phyloP scores from a whole-genome alignment of 2,797 vertebrate species.

The Clarias pachynema region DNA sequence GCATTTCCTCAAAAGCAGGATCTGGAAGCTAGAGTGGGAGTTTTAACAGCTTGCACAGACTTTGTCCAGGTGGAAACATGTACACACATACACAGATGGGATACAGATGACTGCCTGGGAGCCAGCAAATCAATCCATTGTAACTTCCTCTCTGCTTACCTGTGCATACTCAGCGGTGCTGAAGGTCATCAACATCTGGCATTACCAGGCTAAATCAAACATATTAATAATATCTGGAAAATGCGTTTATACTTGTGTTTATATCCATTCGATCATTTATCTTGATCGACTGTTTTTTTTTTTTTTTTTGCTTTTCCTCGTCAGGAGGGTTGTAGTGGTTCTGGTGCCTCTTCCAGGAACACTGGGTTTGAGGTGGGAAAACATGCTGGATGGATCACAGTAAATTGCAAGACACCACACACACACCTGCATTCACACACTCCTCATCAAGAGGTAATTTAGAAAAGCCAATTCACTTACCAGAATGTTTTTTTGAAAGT shows the following conservation, averaged over 20 bases:
- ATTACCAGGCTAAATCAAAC: conserved; percentile 50
- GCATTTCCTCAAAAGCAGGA: conserved; percentile 61
- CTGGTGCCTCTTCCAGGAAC: not conserved
- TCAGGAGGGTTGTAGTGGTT: not conserved
- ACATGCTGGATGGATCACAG: not conserved
- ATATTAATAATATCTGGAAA: conserved; percentile 31
- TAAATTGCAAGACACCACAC: not conserved
- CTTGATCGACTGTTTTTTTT: too few species aligned
- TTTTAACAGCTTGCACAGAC: conserved; percentile 55
- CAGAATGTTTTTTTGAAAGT: not conserved
- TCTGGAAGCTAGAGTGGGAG: conserved; percentile 59
- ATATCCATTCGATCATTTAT: conserved; percentile 3
- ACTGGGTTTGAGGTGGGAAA: not conserved
- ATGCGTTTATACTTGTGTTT: conserved; percentile 3
- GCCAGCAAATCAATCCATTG: conserved; percentile 68
- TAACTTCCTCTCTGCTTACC: conserved; percentile 71
- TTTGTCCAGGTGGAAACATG: conserved; percentile 57
- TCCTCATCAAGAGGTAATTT: not conserved
- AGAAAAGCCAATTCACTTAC: not conserved
- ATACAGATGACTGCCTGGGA: conserved; percentile 71
- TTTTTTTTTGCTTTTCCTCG: not conserved
- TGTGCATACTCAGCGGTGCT: conserved; percentile 76
- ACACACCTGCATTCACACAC: conserved; percentile 16
- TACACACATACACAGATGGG: conserved; percentile 73
- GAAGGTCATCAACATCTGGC: conserved; percentile 80